Percentiles rank a stretch among this genome's conserved stretches.
These are phyloP conservation scores for Calosoma granatense DNA, from an alignment of 1,140 invertebrate species.

Conservation along the genomic window DNA sequence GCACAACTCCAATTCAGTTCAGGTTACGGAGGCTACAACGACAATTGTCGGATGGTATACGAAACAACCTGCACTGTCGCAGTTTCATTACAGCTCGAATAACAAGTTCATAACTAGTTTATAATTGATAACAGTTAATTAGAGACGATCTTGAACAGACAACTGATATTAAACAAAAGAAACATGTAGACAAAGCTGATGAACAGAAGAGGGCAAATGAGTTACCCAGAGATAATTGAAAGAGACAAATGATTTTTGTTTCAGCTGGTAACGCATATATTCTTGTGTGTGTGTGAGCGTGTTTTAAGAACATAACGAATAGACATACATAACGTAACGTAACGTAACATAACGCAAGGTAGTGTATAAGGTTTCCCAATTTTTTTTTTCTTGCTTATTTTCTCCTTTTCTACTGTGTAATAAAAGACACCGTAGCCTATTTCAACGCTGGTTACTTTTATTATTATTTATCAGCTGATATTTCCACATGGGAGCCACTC, in stretches of 20 bases:
- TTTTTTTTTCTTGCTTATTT: not conserved
- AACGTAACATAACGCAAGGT: too few species aligned
- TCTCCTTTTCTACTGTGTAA: not conserved
- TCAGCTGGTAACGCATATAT: not conserved
- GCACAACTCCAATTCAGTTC: too few species aligned
- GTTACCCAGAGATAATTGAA: constrained; percentile 2
- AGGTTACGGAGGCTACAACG: too few species aligned
- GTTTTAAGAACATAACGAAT: too few species aligned
- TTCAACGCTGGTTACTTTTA: not conserved
- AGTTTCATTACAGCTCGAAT: constrained; percentile 4
- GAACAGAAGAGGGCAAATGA: not conserved
- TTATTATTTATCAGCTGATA: not conserved
- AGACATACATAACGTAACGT: too few species aligned
- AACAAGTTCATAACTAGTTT: constrained; percentile 9
- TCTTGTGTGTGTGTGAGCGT: not conserved
- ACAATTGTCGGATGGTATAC: not conserved
- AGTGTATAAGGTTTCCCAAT: not conserved
- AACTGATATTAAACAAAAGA: not conserved
- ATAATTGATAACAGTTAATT: constrained; percentile 8
- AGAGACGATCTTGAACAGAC: constrained; percentile 6
- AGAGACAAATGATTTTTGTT: not conserved
- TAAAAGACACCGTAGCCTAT: too few species aligned
- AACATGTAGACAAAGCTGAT: not conserved
- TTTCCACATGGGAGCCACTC: not conserved
- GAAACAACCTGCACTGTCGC: not conserved